Conservation (phyloP, 2,113 vertebrate species). For the Choloepus hoffmanni region DNA sequence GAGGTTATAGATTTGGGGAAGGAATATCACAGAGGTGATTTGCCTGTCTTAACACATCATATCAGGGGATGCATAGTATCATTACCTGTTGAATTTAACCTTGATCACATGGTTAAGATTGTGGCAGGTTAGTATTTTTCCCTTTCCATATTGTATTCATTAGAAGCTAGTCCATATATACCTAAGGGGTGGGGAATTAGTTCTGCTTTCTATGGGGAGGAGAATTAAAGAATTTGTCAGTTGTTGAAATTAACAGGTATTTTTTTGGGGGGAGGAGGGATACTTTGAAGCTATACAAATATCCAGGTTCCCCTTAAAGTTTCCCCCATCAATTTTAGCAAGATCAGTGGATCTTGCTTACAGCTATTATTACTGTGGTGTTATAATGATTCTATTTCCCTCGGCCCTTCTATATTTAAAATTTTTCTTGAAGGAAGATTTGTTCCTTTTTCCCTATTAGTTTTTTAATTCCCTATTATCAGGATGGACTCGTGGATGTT, state of each 20-base stretch:
- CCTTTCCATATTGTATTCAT: background rate
- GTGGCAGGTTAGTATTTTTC: background rate
- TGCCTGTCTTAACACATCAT: background rate
- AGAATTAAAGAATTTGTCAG: background rate
- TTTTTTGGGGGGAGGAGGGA: background rate
- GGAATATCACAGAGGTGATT: background rate
- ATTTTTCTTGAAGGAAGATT: background rate
- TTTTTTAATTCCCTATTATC: background rate
- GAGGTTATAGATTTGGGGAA: background rate
- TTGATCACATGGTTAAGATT: background rate
- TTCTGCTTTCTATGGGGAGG: background rate
- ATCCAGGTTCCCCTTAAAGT: background rate
- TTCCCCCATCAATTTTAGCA: background rate
- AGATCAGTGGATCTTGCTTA: background rate
- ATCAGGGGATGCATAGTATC: background rate
- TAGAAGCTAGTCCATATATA: background rate
- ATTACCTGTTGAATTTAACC: background rate
- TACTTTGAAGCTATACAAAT: background rate
- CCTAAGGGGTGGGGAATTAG: background rate
- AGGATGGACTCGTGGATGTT: background rate
- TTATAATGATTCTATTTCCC: background rate
- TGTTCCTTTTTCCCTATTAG: background rate
- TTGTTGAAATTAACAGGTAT: background rate
- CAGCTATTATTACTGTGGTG: background rate
- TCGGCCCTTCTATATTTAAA: background rate